These are phyloP conservation scores for Gymnocypris eckloni DNA, from an alignment of 2,797 vertebrate species.

Conservation along the genomic window DNA sequence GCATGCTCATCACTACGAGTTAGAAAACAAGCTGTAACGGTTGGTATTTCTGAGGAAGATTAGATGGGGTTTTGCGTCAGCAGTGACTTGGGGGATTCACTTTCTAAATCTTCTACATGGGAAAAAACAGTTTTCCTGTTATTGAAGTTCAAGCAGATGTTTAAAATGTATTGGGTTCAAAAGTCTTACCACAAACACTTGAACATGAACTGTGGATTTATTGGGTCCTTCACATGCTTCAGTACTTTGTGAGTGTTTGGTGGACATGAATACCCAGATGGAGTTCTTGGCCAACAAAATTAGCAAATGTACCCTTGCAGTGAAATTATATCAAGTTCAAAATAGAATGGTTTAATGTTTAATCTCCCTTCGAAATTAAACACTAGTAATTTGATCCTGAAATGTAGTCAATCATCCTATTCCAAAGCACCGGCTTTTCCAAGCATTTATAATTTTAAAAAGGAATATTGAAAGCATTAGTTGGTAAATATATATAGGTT, in stretches of 20 bases:
- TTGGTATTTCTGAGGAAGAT: not conserved
- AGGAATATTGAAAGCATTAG: not conserved
- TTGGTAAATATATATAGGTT: not conserved
- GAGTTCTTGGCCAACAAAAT: not conserved
- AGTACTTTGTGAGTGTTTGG: not conserved
- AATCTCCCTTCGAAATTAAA: not conserved
- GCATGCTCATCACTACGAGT: not conserved
- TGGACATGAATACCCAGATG: conserved; percentile 5
- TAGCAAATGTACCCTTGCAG: not conserved
- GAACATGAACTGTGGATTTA: conserved; percentile 19
- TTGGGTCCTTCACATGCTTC: conserved; percentile 1
- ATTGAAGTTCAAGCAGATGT: conserved; percentile 28
- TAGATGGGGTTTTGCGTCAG: not conserved
- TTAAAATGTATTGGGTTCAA: conserved; percentile 1
- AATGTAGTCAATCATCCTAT: too few relatives aligned
- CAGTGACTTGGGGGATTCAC: not conserved
- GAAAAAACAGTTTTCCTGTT: conserved; percentile 22
- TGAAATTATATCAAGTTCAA: not conserved
- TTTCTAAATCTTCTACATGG: conserved; percentile 16
- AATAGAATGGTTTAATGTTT: not conserved
- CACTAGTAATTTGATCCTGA: not conserved
- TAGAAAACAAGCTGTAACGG: not conserved
- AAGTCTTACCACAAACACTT: conserved; percentile 23
- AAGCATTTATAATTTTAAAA: not conserved
- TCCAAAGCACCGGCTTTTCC: not conserved